These are phyloP conservation scores for Monopis laevigella DNA, from an alignment of 2,888 invertebrate species.

Conservation along the genomic window DNA sequence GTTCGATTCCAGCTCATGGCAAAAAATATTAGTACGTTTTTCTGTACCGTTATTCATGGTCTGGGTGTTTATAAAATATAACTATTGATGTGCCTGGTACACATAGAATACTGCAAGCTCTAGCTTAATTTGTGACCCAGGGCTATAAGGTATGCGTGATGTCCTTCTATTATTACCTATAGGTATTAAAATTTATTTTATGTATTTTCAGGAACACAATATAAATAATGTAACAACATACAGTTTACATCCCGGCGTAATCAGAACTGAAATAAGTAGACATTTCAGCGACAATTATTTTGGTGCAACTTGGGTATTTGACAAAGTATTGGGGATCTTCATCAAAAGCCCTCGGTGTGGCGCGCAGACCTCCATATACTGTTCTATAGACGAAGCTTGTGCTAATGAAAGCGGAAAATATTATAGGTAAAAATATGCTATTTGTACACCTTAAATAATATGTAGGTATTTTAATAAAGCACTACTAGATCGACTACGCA, in stretches of 20 bases:
- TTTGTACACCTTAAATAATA: too few species aligned
- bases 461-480: too few species aligned
- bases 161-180: too few species aligned
- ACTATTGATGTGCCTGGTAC: too few species aligned
- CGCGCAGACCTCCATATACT: constrained; percentile 78
- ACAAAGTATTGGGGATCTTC: constrained; percentile 41
- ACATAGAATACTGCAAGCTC: too few species aligned
- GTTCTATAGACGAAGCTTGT: constrained; percentile 71
- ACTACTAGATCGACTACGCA: too few species aligned
- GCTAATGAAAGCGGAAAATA: constrained; percentile 65
- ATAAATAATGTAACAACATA: constrained; percentile 64
- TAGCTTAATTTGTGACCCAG: too few species aligned
- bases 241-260: constrained; percentile 71
- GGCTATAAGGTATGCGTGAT: too few species aligned
- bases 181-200: not conserved
- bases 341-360: constrained; percentile 71
- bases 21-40: too few species aligned
- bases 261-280: constrained; percentile 71
- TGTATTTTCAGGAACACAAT: constrained; percentile 33
- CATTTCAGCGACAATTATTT: constrained; percentile 49
- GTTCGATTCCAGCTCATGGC: too few species aligned
- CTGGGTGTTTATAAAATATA: too few species aligned
- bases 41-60: too few species aligned
- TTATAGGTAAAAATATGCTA: constrained; percentile 48
- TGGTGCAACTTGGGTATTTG: constrained; percentile 36